Evolutionary conservation across 2,797 vertebrate species (phyloP).

Genomic region (Microchirus variegatus): DNA sequence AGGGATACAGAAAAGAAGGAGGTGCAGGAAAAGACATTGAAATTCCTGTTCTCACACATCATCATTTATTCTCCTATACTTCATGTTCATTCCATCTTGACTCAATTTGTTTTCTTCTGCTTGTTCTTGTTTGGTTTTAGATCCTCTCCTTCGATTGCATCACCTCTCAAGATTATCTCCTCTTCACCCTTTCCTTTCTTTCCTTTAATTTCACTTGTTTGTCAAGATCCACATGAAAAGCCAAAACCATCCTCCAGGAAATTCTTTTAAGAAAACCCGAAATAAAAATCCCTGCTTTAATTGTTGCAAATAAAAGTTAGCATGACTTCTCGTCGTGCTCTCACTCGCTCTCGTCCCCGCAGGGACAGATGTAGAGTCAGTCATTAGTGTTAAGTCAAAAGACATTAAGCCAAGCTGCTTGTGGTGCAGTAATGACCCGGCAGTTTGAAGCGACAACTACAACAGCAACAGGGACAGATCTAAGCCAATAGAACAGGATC

Average conservation of each 20-base stretch:
- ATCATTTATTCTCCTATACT: too few relatives aligned
- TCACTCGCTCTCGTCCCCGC: slow-evolving; percentile 44
- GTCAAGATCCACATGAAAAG: slow-evolving; percentile 29
- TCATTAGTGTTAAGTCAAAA: slow-evolving; percentile 78
- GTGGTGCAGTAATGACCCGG: slow-evolving; percentile 74
- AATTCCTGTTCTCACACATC: not conserved
- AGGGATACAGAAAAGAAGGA: slow-evolving; percentile 4
- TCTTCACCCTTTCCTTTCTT: too few relatives aligned
- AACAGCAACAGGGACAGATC: slow-evolving; percentile 58
- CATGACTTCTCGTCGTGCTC: slow-evolving; percentile 51
- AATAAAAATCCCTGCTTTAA: slow-evolving; percentile 58
- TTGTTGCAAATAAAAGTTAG: slow-evolving; percentile 62
- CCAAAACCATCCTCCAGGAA: slow-evolving; percentile 31
- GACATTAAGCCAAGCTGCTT: slow-evolving; percentile 75
- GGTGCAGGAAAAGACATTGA: not conserved
- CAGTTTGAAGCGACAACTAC: slow-evolving; percentile 73
- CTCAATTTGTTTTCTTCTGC: too few relatives aligned
- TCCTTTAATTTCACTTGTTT: slow-evolving; percentile 9
- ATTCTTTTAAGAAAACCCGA: slow-evolving; percentile 47
- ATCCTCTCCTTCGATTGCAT: too few relatives aligned
- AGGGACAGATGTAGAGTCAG: slow-evolving; percentile 73
- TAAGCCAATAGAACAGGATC: slow-evolving; percentile 54
- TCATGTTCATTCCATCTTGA: too few relatives aligned
- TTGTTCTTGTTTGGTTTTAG: too few relatives aligned
- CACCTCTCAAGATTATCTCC: too few relatives aligned